Conservation (phyloP, 2,113 vertebrate genomes). For the Pteropus alecto region DNA sequence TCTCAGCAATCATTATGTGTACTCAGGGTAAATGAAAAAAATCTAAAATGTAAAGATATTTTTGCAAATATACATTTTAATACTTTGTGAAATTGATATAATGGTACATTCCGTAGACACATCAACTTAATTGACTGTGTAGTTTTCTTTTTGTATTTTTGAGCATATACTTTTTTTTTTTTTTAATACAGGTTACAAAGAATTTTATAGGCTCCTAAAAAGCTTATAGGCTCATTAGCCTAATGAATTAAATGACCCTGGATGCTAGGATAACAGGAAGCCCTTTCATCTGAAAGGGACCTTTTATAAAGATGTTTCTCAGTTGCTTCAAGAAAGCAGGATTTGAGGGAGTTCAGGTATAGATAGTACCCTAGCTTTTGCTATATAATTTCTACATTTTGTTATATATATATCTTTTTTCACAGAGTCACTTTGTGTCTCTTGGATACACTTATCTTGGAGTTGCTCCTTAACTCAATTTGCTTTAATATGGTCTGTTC, state of each 20-base stretch:
- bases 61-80: neutral
- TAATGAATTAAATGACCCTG: constrained; percentile 25
- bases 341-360: neutral
- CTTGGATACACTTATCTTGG: neutral
- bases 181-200: neutral
- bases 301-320: neutral
- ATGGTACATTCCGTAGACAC: neutral
- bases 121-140: constrained; percentile 1
- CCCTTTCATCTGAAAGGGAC: neutral
- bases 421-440: neutral
- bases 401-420: neutral
- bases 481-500: neutral
- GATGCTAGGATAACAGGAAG: neutral
- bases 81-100: neutral
- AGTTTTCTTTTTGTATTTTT: constrained; percentile 1
- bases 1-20: neutral
- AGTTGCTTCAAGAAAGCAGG: neutral
- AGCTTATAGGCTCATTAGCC: neutral
- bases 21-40: neutral
- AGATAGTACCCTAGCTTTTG: neutral
- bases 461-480: constrained; percentile 20
- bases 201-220: constrained; percentile 36
- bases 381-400: neutral
- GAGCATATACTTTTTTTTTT: neutral
- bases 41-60: neutral